A percentile compares a stretch with the other conserved stretches of the same genome.
These are phyloP conservation scores for Etia nguti DNA, from an alignment of 2,113 vertebrate species.

Conservation along the genomic window DNA sequence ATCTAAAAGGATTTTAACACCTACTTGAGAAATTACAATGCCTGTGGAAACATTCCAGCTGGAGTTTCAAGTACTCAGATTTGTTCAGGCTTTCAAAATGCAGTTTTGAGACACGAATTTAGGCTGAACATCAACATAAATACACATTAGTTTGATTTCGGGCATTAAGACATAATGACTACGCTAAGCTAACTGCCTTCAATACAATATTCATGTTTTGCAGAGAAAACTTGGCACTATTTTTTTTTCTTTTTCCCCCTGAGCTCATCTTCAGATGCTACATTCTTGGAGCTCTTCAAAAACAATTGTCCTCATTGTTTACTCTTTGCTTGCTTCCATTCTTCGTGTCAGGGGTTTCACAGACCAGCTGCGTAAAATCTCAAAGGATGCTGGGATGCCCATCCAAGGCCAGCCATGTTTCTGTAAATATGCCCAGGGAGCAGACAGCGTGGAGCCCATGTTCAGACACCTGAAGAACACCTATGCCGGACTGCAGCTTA, in stretches of 20 bases:
- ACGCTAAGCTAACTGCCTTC: not conserved
- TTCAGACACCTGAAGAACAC: slow-evolving; percentile 98
- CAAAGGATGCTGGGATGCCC: slow-evolving; percentile 95
- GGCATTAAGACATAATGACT: not conserved
- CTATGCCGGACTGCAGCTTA: slow-evolving; percentile 96
- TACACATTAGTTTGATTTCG: not conserved
- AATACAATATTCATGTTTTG: not conserved
- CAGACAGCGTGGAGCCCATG: slow-evolving; percentile 98
- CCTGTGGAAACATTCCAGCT: not conserved
- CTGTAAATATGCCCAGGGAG: slow-evolving; percentile 97
- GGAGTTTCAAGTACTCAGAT: not conserved
- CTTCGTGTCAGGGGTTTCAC: slow-evolving; percentile 83
- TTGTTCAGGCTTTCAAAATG: not conserved
- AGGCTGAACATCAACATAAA: not conserved
- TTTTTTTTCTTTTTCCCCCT: fast-evolving
- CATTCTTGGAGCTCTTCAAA: not conserved
- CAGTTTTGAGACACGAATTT: not conserved
- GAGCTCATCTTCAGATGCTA: not conserved
- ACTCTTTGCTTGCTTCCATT: not conserved
- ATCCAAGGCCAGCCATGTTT: slow-evolving; percentile 98
- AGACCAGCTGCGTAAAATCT: slow-evolving; percentile 95
- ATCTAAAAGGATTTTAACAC: not conserved
- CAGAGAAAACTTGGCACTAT: fast-evolving
- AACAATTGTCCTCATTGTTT: not conserved
- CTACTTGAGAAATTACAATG: not conserved